phyloP scores from a whole-genome alignment of 1,140 invertebrate genomes.

The Caenorhabditis briggsae region DNA sequence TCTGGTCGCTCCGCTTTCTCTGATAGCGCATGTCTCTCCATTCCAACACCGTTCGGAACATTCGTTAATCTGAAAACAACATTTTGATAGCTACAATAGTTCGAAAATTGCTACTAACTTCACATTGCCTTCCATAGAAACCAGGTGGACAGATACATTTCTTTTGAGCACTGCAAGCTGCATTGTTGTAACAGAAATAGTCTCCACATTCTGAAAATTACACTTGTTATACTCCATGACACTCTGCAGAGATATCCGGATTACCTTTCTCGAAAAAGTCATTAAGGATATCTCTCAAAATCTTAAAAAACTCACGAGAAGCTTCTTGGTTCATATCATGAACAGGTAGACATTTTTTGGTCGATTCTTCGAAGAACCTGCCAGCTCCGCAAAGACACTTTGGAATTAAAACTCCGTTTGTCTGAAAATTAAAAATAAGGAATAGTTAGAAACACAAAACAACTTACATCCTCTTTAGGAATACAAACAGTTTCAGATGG shows the following conservation, averaged over 20 bases:
- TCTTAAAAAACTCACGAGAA: neutral
- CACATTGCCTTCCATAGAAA: conserved; percentile 50
- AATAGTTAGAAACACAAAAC: neutral
- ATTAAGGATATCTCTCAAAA: too few species aligned
- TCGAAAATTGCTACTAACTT: neutral
- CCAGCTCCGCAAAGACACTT: conserved; percentile 14
- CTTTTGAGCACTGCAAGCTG: neutral
- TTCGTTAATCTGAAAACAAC: conserved; percentile 29
- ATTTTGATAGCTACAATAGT: neutral
- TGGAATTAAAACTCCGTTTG: neutral
- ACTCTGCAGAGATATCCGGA: too few species aligned
- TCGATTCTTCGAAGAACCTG: conserved; percentile 7
- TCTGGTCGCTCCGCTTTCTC: neutral
- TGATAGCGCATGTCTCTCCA: conserved; percentile 17
- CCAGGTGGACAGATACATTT: conserved; percentile 45
- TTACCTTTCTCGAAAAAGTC: too few species aligned
- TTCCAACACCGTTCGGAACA: conserved; percentile 34
- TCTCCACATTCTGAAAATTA: conserved; percentile 36
- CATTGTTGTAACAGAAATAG: conserved; percentile 40
- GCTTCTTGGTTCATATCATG: conserved; percentile 21
- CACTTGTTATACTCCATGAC: too few species aligned
- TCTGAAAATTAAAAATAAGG: neutral
- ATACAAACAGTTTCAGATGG: neutral
- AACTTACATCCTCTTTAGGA: conserved; percentile 2
- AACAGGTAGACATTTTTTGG: neutral